phyloP scores from a whole-genome alignment of 2,888 invertebrate genomes.

The Pterobdella sp. region DNA sequence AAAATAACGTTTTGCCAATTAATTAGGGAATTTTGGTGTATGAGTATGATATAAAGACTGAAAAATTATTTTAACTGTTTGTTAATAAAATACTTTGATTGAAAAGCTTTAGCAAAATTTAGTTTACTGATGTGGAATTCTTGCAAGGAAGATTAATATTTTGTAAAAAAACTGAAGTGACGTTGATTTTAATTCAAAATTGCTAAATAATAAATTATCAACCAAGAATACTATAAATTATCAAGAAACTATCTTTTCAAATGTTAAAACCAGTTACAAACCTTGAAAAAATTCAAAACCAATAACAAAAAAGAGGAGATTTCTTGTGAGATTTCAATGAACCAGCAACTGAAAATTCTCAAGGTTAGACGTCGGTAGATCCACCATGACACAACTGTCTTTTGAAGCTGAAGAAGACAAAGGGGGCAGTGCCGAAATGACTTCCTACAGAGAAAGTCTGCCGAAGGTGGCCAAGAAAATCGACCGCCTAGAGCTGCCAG shows the following conservation, averaged over 20 bases:
- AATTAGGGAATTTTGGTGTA: no score
- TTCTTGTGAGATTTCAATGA: background rate
- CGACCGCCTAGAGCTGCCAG: conserved; percentile 45
- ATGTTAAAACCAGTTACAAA: background rate
- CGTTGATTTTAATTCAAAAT: no score
- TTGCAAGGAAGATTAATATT: no score
- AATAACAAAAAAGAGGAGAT: background rate
- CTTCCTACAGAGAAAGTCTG: conserved; percentile 16
- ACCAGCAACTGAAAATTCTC: background rate
- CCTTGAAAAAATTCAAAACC: background rate
- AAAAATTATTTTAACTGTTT: no score
- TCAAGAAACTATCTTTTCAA: background rate
- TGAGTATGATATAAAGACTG: no score
- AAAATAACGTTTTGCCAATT: no score
- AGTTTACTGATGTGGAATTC: no score
- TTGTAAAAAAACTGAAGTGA: no score
- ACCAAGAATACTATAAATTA: background rate
- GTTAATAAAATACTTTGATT: no score
- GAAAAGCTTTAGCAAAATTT: no score
- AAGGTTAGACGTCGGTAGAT: no score
- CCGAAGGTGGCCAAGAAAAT: conserved; percentile 38
- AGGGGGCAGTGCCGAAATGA: background rate
- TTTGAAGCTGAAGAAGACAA: conserved; percentile 28
- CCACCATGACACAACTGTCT: conserved; percentile 28
- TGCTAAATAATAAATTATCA: background rate